Evolutionary conservation across 2,113 vertebrate species (phyloP).

Genomic region (Elephas maximus): DNA sequence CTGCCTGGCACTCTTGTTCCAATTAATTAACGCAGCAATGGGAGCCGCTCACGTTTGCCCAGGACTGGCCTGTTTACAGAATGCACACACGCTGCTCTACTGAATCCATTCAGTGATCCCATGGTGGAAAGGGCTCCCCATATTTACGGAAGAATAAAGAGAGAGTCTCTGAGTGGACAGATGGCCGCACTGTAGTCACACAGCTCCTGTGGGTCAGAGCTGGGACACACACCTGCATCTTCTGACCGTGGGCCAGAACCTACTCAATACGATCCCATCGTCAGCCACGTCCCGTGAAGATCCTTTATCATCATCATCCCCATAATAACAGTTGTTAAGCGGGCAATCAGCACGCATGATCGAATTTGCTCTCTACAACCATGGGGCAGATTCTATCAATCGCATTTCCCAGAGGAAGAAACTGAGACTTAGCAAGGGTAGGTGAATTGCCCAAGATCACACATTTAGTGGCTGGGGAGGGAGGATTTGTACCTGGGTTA

Average conservation of each 20-base stretch:
- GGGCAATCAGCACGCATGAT: background rate
- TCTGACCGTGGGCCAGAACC: background rate
- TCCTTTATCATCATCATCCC: background rate
- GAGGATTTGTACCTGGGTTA: background rate
- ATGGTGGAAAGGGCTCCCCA: background rate
- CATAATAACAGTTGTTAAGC: background rate
- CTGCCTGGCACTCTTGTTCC: conserved; percentile 69
- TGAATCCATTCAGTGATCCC: background rate
- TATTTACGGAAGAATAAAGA: background rate
- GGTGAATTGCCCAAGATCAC: background rate
- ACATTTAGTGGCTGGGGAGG: background rate
- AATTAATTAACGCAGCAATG: conserved; percentile 67
- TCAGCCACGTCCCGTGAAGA: background rate
- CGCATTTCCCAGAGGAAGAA: conserved; percentile 2
- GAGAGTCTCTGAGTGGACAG: conserved; percentile 5
- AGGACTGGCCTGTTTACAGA: background rate
- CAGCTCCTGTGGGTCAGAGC: conserved; percentile 17
- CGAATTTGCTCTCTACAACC: background rate
- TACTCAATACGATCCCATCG: background rate
- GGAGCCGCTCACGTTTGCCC: background rate
- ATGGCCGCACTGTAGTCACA: background rate
- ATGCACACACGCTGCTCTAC: no score
- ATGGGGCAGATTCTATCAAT: background rate
- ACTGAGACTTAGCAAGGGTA: background rate
- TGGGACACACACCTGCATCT: background rate